A percentile compares a stretch with the other conserved stretches of the same genome.
phyloP scores from a whole-genome alignment of 2,113 vertebrate species.

The Toxostoma redivivum region DNA sequence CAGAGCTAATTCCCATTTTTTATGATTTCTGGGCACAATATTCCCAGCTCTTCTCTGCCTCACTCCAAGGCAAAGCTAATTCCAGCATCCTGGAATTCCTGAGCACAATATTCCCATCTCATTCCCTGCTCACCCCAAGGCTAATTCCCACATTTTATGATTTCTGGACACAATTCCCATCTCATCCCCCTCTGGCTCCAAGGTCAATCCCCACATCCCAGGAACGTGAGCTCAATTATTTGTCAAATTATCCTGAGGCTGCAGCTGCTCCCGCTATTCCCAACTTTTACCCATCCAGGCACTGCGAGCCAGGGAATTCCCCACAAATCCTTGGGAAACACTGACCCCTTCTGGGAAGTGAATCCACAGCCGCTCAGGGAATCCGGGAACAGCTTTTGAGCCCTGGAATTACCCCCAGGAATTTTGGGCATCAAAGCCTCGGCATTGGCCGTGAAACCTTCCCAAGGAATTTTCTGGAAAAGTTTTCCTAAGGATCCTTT shows the following conservation, averaged over 20 bases:
- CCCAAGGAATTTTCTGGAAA: not conserved
- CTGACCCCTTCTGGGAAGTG: constrained; percentile 46
- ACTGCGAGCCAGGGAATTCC: not conserved
- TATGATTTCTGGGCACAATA: too few relatives aligned
- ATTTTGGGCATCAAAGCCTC: not conserved
- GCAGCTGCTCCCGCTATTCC: not conserved
- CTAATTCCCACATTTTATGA: not conserved
- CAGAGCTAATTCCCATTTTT: too few relatives aligned
- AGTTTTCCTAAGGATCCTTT: not conserved
- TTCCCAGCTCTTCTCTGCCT: too few relatives aligned
- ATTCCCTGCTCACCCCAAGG: fast-evolving
- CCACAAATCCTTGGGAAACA: constrained; percentile 24
- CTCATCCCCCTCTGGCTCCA: not conserved
- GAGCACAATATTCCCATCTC: too few relatives aligned
- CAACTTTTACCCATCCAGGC: not conserved
- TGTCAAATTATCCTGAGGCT: not conserved
- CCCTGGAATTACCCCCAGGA: not conserved
- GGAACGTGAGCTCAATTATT: not conserved
- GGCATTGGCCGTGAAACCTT: not conserved
- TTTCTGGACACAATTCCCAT: not conserved
- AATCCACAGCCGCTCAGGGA: not conserved
- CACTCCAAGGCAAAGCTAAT: not conserved
- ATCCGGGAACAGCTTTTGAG: not conserved
- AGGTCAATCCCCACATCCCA: not conserved
- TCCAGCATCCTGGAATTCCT: not conserved